Base-by-base conservation (phyloP, 2,797 vertebrate species). In the Carapus acus region DNA sequence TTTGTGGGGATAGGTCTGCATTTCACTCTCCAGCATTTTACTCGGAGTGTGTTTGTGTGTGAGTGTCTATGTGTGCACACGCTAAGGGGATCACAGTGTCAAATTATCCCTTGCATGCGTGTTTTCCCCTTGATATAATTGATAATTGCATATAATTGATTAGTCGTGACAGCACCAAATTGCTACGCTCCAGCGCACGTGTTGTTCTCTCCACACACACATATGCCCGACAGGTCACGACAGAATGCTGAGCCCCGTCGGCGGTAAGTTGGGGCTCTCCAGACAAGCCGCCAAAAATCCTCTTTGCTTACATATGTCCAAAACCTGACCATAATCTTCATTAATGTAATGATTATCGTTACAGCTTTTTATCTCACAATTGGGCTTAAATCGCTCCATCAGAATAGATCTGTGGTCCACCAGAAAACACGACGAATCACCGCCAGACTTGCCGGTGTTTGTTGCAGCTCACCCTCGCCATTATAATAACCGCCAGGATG, bases 401-500 rank as follows among this genome's bases (percentile, higher is more conserved):
- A 18, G 43, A 34, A 64, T 49, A 39, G 54, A 43, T 58, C 23
- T 16, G 19, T 41, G 27, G 33, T 52, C 44, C 34, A 29, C 57
- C 69, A 52, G 67, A 43, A 66, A 12, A 43, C 19, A 20, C 53
- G 21, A 23, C 40, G 29, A 17, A 57, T 27, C 53, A 54, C 69
- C 49, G 61, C 22, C 23, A 54, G 40, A 64, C 51, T 9, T 1
- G 52, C 8, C 46, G 60, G 54, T 33, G 29, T 54, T 57, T 62
- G 60, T 69, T 36, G 61, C 61, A 33, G 31, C 51, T 63, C 21
- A 13, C 8, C 37, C 59, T 37, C 67, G 54, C 69, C 69, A 66
- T 45, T 57, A 55, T 45, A 55, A 76, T 53, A 49, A 54, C 14
- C 40, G 55, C 60, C 51, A 75, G 44, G 67, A 74, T 59, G 66